A percentile compares a stretch with the other conserved stretches of the same genome.
Evolutionary conservation across 2,797 vertebrate genomes (phyloP).

Genomic region (Pantherophis alleghaniensis): DNA sequence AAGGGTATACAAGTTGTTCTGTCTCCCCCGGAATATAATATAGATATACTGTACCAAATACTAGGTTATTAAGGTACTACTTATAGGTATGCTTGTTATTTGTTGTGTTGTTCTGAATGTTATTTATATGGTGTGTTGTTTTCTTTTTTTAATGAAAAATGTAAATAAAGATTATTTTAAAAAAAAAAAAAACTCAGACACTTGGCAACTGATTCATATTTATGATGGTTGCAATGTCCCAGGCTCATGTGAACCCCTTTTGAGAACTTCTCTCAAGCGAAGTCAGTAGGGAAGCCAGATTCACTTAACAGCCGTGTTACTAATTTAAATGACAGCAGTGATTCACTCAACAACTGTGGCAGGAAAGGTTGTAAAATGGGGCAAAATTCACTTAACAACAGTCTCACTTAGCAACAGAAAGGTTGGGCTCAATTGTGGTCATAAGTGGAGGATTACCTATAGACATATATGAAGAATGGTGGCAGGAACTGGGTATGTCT

Average conservation of each 20-base stretch:
- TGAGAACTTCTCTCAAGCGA: neutral
- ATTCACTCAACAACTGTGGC: neutral
- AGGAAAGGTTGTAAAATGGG: neutral
- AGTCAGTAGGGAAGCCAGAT: neutral
- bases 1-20: too few species aligned
- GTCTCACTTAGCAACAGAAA: neutral
- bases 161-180: too few species aligned
- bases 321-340: neutral
- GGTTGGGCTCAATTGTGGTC: neutral
- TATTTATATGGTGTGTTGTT: too few species aligned
- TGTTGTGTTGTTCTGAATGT: too few species aligned
- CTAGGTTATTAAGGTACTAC: too few species aligned
- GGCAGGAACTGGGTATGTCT: too few species aligned
- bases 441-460: neutral
- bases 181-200: neutral
- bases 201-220: neutral
- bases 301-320: neutral
- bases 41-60: too few species aligned
- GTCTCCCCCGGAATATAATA: too few species aligned
- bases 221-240: neutral
- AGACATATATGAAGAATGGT: neutral
- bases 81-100: too few species aligned
- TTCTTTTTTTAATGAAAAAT: too few species aligned
- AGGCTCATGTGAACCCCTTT: neutral
- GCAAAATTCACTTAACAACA: neutral